Base-by-base conservation (phyloP, 2,797 vertebrate species). In the Oreortyx pictus region DNA sequence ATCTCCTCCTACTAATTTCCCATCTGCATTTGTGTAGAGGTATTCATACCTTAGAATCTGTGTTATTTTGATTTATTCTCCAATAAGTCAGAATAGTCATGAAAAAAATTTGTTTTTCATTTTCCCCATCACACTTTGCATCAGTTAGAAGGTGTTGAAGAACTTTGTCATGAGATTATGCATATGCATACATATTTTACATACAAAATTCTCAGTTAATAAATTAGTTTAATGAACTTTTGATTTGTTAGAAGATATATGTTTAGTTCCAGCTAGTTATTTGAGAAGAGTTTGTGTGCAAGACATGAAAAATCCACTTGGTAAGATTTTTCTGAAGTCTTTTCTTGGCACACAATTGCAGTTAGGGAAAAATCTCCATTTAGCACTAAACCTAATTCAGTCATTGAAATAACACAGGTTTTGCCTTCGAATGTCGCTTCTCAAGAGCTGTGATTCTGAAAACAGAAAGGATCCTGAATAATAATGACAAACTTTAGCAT, bases 31-130 rank as follows among this genome's bases (percentile, higher is more conserved):
- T 31, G 17, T n/a, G 52, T 12, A n/a, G 52, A 56, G 29, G 52
- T 5, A 3, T 29, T 37, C 23, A 77, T 39, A 9, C 46, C 17
- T 61, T 2, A 70, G 11, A 54, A 66, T 25, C 8, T 29, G 5
- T 9, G 17, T 16, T 68, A 6, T 67, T 78, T 87, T 74, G 7
- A 50, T 57, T 82, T 65, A 57, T 35, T 2, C 8, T 59, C 14
- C 27, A 90, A 9, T 35, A 88, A 73, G 4, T 4, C 22, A 81
- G 25, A 33, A 62, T 17, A 4, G 41, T 59, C 23, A 16, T 27
- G 25, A 65, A 52, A 46, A 25, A 31, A 12, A 3, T 31, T 4
- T 22, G 4, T 1, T 9, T 1, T n/a, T 37, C 18, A 25, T 25
- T 1, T 14, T 19, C 37, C 17, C 60, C 25, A 29, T 7, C 37